phyloP scores from a whole-genome alignment of 2,113 vertebrate genomes.

The Austrofundulus limnaeus region DNA sequence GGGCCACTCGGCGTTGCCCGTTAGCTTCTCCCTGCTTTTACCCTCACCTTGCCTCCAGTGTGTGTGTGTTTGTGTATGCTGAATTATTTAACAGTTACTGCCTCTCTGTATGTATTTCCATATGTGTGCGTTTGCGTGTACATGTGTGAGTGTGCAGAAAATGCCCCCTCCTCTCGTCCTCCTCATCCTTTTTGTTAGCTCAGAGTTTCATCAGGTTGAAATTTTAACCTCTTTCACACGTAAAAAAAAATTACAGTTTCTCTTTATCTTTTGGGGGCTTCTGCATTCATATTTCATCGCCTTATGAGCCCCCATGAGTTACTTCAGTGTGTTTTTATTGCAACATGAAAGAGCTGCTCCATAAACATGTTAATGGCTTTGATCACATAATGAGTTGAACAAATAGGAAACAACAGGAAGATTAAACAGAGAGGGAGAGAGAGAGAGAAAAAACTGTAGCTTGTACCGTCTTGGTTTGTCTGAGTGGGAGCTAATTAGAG shows the following conservation, averaged over 20 bases:
- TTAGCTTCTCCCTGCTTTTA: conserved; percentile 68
- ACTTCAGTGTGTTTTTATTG: conserved; percentile 61
- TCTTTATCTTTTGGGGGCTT: conserved; percentile 30
- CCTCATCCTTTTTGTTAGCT: conserved; percentile 41
- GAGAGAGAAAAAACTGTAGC: conserved; percentile 26
- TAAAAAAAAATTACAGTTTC: conserved; percentile 11
- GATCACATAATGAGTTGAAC: conserved; percentile 73
- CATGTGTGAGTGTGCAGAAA: conserved; percentile 15
- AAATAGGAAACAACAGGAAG: conserved; percentile 71
- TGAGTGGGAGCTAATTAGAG: conserved; percentile 68
- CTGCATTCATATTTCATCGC: conserved; percentile 60
- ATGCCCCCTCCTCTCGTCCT: conserved; percentile 36
- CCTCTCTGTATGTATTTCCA: conserved; percentile 62
- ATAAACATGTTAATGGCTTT: conserved; percentile 75
- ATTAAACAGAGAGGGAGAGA: conserved; percentile 58
- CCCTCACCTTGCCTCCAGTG: conserved; percentile 67
- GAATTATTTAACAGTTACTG: conserved; percentile 70
- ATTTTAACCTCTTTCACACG: conserved; percentile 30
- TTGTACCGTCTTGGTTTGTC: conserved; percentile 47
- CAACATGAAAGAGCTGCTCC: conserved; percentile 65
- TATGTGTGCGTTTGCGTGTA: conserved; percentile 41
- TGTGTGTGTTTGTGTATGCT: conserved; percentile 66
- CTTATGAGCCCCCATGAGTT: conserved; percentile 49
- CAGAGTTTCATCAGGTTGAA: conserved; percentile 50
- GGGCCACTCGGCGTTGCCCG: conserved; percentile 59